Conservation (phyloP, 2,113 vertebrate genomes). For the Emydocephalus ijimae region DNA sequence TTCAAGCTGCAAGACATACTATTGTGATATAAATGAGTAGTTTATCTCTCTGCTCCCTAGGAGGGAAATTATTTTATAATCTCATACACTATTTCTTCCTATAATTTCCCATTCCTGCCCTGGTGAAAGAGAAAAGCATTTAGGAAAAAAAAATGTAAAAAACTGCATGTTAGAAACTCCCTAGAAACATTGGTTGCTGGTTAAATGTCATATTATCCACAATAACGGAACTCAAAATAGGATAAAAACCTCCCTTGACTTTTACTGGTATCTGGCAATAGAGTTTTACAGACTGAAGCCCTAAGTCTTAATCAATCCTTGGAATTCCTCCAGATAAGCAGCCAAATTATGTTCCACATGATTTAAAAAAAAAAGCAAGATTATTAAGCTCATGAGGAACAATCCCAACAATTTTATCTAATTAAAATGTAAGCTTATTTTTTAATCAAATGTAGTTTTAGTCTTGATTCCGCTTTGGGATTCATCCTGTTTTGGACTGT, state of each 20-base stretch:
- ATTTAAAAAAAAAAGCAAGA: background rate
- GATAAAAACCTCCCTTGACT: background rate
- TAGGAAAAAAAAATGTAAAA: constrained; percentile 20
- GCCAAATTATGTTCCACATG: background rate
- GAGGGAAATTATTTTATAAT: constrained; percentile 28
- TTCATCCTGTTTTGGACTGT: background rate
- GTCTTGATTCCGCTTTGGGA: background rate
- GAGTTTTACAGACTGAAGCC: background rate
- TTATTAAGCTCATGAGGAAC: background rate
- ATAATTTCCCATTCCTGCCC: background rate
- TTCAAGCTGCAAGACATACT: constrained; percentile 18
- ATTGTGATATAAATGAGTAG: constrained; percentile 37
- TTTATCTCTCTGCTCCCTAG: constrained; percentile 19
- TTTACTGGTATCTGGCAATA: background rate
- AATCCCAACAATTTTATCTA: background rate
- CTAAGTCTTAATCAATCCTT: background rate
- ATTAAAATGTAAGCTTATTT: background rate
- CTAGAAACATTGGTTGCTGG: background rate
- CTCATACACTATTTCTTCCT: constrained; percentile 3
- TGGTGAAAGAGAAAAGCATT: constrained; percentile 1
- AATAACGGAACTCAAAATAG: background rate
- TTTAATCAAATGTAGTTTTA: background rate
- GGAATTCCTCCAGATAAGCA: background rate
- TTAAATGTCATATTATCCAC: background rate
- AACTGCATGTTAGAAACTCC: background rate